phyloP scores from a whole-genome alignment of 2,888 invertebrate genomes.

The Desoria tigrina region DNA sequence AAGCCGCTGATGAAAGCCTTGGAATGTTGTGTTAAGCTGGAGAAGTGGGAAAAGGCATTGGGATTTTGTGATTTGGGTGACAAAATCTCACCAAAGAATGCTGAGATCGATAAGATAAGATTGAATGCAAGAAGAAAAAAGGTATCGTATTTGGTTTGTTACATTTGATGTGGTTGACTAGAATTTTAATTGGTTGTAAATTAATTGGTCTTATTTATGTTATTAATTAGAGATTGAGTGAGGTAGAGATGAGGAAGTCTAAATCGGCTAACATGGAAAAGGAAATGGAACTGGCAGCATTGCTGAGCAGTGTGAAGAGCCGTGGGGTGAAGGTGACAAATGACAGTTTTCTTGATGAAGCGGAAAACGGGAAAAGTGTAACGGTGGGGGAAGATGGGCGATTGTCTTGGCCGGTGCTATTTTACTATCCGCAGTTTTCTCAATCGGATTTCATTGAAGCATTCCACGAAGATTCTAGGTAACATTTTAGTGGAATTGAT shows the following conservation, averaged over 20 bases:
- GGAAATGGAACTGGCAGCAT: slow-evolving; percentile 54
- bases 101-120: slow-evolving; percentile 62
- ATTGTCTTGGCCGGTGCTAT: slow-evolving; percentile 82
- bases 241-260: neutral
- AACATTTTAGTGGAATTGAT: neutral
- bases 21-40: slow-evolving; percentile 68
- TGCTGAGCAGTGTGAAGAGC: slow-evolving; percentile 20
- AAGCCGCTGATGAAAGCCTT: slow-evolving; percentile 78
- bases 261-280: slow-evolving; percentile 40
- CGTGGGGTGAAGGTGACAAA: slow-evolving; percentile 46
- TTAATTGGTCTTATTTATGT: too few relatives aligned
- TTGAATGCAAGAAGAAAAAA: slow-evolving; percentile 61
- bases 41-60: slow-evolving; percentile 70
- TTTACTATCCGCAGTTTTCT: slow-evolving; percentile 84
- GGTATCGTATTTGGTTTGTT: slow-evolving; percentile 55
- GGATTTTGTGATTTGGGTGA: slow-evolving; percentile 72
- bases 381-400: slow-evolving; percentile 56
- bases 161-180: too few relatives aligned
- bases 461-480: slow-evolving; percentile 60
- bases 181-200: neutral
- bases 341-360: slow-evolving; percentile 37
- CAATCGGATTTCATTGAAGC: slow-evolving; percentile 83
- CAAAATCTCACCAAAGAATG: slow-evolving; percentile 62
- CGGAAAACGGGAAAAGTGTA: slow-evolving; percentile 16
- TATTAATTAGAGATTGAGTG: neutral